Base-by-base conservation (phyloP, 53 echinoderm and acorn worm species). In the Mesocentrotus franciscanus region DNA sequence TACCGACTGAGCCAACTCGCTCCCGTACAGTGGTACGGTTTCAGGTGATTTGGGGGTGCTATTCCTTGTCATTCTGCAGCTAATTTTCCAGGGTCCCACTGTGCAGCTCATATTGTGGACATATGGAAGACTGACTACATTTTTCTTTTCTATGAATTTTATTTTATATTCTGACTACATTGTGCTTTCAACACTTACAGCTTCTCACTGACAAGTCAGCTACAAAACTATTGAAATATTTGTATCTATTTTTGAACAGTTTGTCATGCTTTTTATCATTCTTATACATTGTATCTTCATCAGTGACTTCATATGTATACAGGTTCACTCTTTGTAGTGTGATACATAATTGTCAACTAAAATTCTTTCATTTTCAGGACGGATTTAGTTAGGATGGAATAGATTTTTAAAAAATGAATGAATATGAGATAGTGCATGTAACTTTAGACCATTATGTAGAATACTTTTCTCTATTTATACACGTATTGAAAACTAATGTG, bases 121-220 rank as follows among this genome's bases (percentile, higher is more conserved):
- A 66, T 17, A 17, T 66, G 24, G 66, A 16, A 66, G 66, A 22
- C 12, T 20, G 20, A 83, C 20, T 36, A n/a, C 83, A 83, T 36
- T 39, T 83, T 24, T 85, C 20, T 85, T 85, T 85, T 10, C 0
- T 26, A 72, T 1, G n/a, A 35, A n/a, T 85, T 27, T 56, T 27
- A 5, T 39, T 83, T 36, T 81, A 39, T 81, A 24, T 57, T 85
- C 8, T 56, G 8, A 85, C 87, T 85, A 85, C 87, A 58, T 85
- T 58, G 87, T 85, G 87, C 87, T 85, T 85, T 85, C 87, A 85
- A n/a, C n/a, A 57, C 5, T 39, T 58, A 3, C 11, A 56, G 57
- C n/a, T 85, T 85, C n/a, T 57, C 87, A 85, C 56, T 57, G 9
- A 26, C 33, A 20, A 10, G 76, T 76, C 39, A 42, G 10, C 42